Evolutionary conservation across 2,888 invertebrate genomes (phyloP).

Genomic region (Hyalella azteca): DNA sequence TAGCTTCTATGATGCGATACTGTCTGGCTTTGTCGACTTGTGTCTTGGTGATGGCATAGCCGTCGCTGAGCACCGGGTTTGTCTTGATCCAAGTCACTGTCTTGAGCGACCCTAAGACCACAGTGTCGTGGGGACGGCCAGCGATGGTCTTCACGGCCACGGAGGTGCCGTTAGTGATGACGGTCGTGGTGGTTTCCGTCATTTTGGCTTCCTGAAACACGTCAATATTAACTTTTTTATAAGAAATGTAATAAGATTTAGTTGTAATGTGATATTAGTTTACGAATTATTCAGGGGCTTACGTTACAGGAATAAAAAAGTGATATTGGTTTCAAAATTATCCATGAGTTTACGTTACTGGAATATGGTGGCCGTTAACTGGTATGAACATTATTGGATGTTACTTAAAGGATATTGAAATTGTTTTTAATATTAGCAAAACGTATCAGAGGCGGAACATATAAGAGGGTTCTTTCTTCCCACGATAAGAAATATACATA

Average conservation of each 20-base stretch:
- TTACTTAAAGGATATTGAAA: too few species aligned
- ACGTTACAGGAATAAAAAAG: neutral
- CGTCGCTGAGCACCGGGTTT: neutral
- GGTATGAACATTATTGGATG: too few species aligned
- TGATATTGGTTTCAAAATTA: neutral
- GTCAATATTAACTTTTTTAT: neutral
- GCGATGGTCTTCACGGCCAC: neutral
- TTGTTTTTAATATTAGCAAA: too few species aligned
- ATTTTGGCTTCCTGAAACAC: conserved; percentile 1
- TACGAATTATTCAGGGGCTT: neutral
- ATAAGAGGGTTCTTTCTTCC: too few species aligned
- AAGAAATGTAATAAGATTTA: too few species aligned
- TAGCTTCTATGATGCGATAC: neutral
- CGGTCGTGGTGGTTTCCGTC: neutral
- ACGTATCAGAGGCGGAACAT: too few species aligned
- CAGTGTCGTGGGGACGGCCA: neutral
- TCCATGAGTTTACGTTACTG: neutral
- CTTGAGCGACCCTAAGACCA: neutral
- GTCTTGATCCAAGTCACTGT: conserved; percentile 2
- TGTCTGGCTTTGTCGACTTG: conserved; percentile 1
- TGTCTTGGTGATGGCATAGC: neutral
- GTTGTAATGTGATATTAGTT: too few species aligned
- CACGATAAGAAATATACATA: too few species aligned
- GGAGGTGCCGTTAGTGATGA: neutral
- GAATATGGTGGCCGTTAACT: neutral